Conservation (phyloP, 2,113 vertebrate species). For the Epinephelus moara region DNA sequence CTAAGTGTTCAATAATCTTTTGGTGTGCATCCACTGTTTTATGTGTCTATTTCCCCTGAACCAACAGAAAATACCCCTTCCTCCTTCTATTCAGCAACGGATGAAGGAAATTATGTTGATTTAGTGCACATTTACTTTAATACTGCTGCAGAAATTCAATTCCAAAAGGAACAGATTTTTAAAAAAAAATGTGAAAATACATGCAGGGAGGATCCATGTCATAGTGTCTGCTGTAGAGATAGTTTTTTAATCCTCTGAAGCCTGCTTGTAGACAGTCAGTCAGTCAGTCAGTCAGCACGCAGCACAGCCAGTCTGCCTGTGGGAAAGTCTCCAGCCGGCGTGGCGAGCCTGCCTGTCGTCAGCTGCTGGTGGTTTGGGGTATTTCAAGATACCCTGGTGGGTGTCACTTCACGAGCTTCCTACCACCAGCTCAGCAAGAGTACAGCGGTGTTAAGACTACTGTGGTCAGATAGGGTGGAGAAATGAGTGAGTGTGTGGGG, state of each 20-base stretch:
- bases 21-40: neutral
- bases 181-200: neutral
- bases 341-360: slow-evolving; percentile 55
- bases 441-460: slow-evolving; percentile 49
- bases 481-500: slow-evolving; percentile 33
- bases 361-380: slow-evolving; percentile 70
- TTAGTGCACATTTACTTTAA: neutral
- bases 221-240: neutral
- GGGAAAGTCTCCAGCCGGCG: slow-evolving; percentile 56
- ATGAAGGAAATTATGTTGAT: neutral
- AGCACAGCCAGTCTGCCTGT: slow-evolving; percentile 28
- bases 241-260: neutral
- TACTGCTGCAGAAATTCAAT: no score
- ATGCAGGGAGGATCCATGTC: neutral
- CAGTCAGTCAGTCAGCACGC: neutral
- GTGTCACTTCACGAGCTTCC: slow-evolving; percentile 72
- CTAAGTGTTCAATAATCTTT: neutral
- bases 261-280: neutral
- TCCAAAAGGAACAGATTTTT: neutral
- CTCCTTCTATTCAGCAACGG: neutral
- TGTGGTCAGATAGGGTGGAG: slow-evolving; percentile 60
- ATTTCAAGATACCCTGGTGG: slow-evolving; percentile 75
- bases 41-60: neutral
- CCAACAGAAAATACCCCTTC: neutral
- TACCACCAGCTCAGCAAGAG: slow-evolving; percentile 53